phyloP scores from a whole-genome alignment of 2,113 vertebrate genomes.

The Tupaia tana region DNA sequence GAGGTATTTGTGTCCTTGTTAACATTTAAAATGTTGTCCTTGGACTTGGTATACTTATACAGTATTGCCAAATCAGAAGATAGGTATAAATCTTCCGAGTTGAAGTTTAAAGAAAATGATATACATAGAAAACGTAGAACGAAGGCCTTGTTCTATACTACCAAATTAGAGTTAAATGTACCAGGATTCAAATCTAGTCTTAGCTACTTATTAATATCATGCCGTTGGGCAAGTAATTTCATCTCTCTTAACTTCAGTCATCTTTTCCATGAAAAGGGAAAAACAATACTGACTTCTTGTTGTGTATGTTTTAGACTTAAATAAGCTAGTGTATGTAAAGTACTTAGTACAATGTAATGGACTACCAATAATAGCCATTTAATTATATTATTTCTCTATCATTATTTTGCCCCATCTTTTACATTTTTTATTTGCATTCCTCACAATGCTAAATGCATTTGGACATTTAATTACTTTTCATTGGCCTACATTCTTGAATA shows the following conservation, averaged over 20 bases:
- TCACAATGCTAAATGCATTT: neutral
- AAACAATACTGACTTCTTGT: neutral
- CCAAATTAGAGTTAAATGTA: neutral
- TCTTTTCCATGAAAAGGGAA: neutral
- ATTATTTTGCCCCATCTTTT: neutral
- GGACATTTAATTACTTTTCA: neutral
- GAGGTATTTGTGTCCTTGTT: neutral
- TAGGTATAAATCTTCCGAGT: neutral
- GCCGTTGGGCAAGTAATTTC: neutral
- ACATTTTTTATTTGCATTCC: neutral
- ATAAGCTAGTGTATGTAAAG: neutral
- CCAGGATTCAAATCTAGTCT: neutral
- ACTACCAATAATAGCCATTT: neutral
- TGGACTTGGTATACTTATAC: neutral
- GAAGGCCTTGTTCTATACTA: neutral
- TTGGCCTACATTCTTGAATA: neutral
- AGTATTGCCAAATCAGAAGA: neutral
- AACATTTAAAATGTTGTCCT: neutral
- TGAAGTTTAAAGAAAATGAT: constrained; percentile 19
- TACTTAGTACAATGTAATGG: neutral
- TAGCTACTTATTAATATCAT: neutral
- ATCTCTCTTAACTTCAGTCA: neutral
- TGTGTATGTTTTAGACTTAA: neutral
- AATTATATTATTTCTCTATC: neutral
- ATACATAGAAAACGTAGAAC: neutral